These are phyloP conservation scores for Argyrosomus regius DNA, from an alignment of 2,797 vertebrate species.

Conservation along the genomic window DNA sequence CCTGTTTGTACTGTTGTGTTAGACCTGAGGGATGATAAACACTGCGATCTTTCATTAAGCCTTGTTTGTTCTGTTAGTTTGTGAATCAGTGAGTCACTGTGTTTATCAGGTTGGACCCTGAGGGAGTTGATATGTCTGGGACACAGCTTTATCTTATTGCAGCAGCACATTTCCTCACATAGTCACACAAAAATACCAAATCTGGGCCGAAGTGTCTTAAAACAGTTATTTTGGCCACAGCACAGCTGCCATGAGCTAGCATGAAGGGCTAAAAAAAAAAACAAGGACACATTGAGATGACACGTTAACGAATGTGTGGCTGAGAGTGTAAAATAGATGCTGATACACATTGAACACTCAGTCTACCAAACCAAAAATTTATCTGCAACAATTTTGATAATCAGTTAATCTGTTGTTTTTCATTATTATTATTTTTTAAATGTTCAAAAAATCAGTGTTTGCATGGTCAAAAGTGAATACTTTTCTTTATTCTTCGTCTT, in stretches of 20 bases:
- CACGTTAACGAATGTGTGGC: neutral
- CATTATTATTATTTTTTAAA: no score
- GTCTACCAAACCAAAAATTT: no score
- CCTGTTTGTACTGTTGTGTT: neutral
- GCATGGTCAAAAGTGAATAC: no score
- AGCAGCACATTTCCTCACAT: neutral
- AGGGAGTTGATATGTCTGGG: slow-evolving; percentile 23
- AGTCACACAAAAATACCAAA: neutral
- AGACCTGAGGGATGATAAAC: neutral
- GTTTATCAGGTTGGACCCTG: slow-evolving; percentile 28
- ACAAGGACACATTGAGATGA: neutral
- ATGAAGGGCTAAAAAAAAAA: neutral
- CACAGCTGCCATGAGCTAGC: neutral
- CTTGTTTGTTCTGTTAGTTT: slow-evolving; percentile 8
- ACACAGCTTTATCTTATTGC: slow-evolving; percentile 3
- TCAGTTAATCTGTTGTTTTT: no score
- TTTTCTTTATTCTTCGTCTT: no score
- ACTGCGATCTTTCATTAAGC: neutral
- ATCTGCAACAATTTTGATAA: no score
- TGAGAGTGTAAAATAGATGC: neutral
- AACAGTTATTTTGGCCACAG: slow-evolving; percentile 1
- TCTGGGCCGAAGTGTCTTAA: neutral
- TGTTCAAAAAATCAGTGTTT: no score
- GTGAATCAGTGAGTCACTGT: slow-evolving; percentile 18
- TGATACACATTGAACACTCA: neutral